Evolutionary conservation across 2,888 invertebrate species (phyloP).

Genomic region (Belgica antarctica): DNA sequence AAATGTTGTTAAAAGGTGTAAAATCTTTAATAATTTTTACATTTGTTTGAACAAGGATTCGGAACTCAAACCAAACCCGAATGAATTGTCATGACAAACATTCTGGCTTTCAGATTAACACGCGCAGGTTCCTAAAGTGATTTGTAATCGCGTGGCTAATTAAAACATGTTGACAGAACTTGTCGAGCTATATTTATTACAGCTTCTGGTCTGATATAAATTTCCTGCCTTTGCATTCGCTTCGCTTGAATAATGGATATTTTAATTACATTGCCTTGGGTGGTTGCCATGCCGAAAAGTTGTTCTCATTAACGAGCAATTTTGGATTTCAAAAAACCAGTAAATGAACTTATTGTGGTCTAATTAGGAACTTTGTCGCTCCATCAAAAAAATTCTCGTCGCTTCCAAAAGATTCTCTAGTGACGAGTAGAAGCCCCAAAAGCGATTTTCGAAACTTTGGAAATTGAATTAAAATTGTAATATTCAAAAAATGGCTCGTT

Average conservation of each 20-base stretch:
- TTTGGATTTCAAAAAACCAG: neutral
- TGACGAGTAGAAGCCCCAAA: neutral
- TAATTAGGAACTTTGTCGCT: slow-evolving; percentile 25
- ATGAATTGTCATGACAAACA: slow-evolving; percentile 4
- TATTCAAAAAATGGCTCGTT: neutral
- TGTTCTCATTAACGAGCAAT: neutral
- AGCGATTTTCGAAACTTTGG: neutral
- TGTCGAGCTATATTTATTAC: neutral
- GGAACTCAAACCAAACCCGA: too few species aligned
- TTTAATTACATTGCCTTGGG: neutral
- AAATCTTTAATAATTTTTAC: neutral
- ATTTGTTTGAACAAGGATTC: neutral
- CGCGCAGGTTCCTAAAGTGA: too few species aligned
- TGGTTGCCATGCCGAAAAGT: neutral
- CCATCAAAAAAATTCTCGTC: neutral
- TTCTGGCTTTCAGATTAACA: neutral
- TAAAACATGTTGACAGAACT: neutral
- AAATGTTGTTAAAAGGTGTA: neutral
- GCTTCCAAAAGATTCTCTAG: slow-evolving; percentile 1
- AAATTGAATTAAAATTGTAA: slow-evolving; percentile 17
- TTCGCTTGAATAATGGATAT: too few species aligned
- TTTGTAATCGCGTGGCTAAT: slow-evolving; percentile 9
- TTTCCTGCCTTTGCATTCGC: too few species aligned
- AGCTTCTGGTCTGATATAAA: too few species aligned
- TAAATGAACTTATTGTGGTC: slow-evolving; percentile 18